These are phyloP conservation scores for Lumbricus terrestris DNA, from an alignment of 2,888 invertebrate species.

Conservation along the genomic window DNA sequence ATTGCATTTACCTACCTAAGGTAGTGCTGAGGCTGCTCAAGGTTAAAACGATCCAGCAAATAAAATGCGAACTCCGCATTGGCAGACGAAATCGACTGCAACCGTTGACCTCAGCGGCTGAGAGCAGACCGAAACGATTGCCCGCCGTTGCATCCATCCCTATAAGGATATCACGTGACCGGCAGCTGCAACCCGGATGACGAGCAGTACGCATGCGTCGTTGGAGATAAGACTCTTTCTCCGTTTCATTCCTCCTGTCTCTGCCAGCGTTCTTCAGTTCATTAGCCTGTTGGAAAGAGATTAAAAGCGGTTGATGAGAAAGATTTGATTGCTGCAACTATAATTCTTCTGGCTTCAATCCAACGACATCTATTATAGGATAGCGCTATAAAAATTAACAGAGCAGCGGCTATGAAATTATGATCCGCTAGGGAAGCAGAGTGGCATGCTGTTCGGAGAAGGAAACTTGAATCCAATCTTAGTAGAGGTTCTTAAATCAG, in stretches of 20 bases:
- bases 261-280: not conserved
- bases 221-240: not conserved
- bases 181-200: not conserved
- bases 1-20: not conserved
- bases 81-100: not conserved
- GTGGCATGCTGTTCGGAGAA: too few species aligned
- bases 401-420: too few species aligned
- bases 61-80: not conserved
- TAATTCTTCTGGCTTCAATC: too few species aligned
- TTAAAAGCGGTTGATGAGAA: not conserved
- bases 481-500: too few species aligned
- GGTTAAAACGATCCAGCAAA: not conserved
- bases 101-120: conserved; percentile 3
- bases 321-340: not conserved
- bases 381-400: too few species aligned
- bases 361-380: too few species aligned
- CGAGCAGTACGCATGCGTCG: not conserved
- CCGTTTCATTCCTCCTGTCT: not conserved
- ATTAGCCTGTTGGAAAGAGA: not conserved
- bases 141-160: not conserved
- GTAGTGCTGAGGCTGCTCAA: not conserved
- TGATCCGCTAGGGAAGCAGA: too few species aligned
- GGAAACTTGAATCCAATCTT: too few species aligned
- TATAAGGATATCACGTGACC: not conserved
- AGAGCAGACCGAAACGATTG: not conserved